Evolutionary conservation across 2,888 invertebrate genomes (phyloP).

Genomic region (Agrochola litura): DNA sequence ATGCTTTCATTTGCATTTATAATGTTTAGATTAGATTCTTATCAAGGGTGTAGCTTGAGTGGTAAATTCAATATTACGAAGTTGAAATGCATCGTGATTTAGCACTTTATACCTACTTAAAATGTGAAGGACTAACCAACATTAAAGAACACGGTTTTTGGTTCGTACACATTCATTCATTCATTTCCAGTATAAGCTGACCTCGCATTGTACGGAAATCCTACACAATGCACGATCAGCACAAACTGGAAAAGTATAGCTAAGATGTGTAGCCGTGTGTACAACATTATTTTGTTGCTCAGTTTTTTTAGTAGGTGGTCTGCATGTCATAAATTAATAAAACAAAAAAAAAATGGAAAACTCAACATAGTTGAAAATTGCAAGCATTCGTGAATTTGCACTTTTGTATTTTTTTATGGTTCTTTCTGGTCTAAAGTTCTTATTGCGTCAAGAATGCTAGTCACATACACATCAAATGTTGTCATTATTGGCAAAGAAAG

Average conservation of each 20-base stretch:
- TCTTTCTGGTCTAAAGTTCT: background rate
- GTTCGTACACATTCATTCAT: too few relatives aligned
- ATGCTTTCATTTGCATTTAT: conserved; percentile 22
- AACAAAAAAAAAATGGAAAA: background rate
- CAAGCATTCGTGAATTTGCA: conserved; percentile 19
- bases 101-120: conserved; percentile 14
- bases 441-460: conserved; percentile 2
- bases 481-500: conserved; percentile 4
- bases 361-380: background rate
- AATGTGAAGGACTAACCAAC: background rate
- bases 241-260: too few relatives aligned
- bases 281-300: background rate
- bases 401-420: conserved; percentile 9
- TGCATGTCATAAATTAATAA: background rate
- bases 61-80: conserved; percentile 1
- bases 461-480: conserved; percentile 4
- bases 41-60: background rate
- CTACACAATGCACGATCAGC: too few relatives aligned
- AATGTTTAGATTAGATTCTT: conserved; percentile 15
- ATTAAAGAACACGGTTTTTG: background rate
- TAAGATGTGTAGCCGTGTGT: too few relatives aligned
- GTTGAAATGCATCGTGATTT: conserved; percentile 17
- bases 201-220: too few relatives aligned
- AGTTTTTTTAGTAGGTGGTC: background rate
- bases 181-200: too few relatives aligned